Conservation (phyloP, 2,113 vertebrate species). For the Caracal caracal region DNA sequence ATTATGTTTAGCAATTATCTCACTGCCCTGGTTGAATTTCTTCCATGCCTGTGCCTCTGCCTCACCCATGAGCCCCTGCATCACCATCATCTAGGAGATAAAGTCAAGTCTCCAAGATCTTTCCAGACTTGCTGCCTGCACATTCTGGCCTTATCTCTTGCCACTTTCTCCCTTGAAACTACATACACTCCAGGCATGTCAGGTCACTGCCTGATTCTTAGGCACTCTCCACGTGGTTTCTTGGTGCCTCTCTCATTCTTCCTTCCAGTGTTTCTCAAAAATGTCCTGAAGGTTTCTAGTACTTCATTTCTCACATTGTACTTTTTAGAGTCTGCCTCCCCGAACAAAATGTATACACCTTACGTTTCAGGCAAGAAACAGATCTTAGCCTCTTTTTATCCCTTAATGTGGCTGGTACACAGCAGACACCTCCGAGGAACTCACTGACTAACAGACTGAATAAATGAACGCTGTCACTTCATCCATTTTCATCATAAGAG, state of each 20-base stretch:
- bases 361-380: not conserved
- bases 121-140: not conserved
- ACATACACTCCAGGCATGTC: not conserved
- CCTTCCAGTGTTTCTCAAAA: not conserved
- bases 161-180: not conserved
- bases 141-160: slow-evolving; percentile 9
- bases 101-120: not conserved
- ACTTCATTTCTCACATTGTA: not conserved
- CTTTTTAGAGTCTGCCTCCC: not conserved
- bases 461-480: not conserved
- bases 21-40: not conserved
- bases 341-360: not conserved
- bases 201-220: not conserved
- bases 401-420: not conserved
- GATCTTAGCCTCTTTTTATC: not conserved
- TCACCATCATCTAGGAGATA: not conserved
- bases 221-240: not conserved
- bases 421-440: not conserved
- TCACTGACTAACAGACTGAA: not conserved
- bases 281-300: not conserved
- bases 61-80: not conserved
- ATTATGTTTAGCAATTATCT: not conserved
- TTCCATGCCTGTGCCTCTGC: not conserved
- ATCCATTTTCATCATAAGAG: slow-evolving; percentile 4
- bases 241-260: not conserved